Conservation (phyloP, 2,888 invertebrate species). For the Polymixis lichenea region DNA sequence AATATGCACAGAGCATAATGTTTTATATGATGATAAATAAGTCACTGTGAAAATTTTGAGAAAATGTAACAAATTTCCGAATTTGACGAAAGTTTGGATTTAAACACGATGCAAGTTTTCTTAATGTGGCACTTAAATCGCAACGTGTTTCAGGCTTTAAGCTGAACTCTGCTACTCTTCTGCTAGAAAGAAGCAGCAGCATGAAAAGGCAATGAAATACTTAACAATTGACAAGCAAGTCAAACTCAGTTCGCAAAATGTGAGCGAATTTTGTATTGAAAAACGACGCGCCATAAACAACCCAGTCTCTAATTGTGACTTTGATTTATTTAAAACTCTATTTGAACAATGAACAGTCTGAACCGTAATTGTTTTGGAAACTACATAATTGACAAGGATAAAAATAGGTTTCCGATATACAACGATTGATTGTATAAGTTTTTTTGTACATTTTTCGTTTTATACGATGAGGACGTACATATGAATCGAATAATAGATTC, state of each 20-base stretch:
- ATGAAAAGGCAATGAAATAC: not conserved
- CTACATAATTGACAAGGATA: not conserved
- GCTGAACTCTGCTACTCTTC: conserved; percentile 36
- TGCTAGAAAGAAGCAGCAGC: conserved; percentile 36
- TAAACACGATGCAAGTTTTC: not conserved
- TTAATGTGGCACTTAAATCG: not conserved
- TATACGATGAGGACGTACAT: conserved; percentile 19
- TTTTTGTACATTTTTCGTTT: not conserved
- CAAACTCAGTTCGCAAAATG: conserved; percentile 28
- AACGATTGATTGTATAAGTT: not conserved
- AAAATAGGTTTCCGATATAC: conserved; percentile 2
- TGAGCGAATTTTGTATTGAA: conserved; percentile 59
- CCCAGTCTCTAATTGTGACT: not conserved
- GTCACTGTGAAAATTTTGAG: not conserved
- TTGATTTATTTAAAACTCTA: conserved; percentile 25
- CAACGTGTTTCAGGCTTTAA: not conserved
- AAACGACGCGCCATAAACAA: not conserved
- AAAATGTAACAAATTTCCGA: not conserved
- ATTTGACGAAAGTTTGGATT: not conserved
- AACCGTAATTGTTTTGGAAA: not conserved
- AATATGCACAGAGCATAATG: not conserved
- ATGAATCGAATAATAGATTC: conserved; percentile 5
- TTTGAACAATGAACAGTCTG: not conserved
- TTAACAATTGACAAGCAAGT: not conserved
- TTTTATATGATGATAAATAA: not conserved